phyloP scores from a whole-genome alignment of 2,113 vertebrate species.

The Turnix velox region DNA sequence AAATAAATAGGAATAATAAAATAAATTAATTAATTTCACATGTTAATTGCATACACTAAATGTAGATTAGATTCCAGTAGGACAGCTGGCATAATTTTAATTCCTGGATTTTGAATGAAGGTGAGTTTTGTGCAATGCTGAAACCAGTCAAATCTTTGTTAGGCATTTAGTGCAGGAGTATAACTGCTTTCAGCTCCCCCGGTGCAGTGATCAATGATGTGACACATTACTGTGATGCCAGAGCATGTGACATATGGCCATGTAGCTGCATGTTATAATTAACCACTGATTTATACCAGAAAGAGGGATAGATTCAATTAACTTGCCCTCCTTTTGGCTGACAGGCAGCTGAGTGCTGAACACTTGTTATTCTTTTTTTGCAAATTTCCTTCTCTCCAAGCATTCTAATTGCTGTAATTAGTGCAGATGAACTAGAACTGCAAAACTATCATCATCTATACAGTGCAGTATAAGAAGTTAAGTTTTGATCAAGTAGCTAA shows the following conservation, averaged over 20 bases:
- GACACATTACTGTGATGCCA: neutral
- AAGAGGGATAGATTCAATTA: constrained; percentile 42
- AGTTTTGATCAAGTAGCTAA: neutral
- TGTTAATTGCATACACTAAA: neutral
- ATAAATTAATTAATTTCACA: neutral
- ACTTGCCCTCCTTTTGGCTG: neutral
- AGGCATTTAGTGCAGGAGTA: neutral
- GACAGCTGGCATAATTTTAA: neutral
- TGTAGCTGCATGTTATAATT: constrained; percentile 19
- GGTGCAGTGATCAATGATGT: neutral
- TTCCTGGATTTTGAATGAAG: neutral
- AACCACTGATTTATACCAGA: constrained; percentile 13
- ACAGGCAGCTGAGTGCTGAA: neutral
- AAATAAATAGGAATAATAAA: neutral
- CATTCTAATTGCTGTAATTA: constrained; percentile 29
- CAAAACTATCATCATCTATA: constrained; percentile 5
- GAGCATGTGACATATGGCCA: constrained; percentile 20
- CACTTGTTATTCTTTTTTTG: neutral
- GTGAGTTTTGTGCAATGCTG: neutral
- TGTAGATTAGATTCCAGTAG: neutral
- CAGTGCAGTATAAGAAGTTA: neutral
- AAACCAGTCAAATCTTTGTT: neutral
- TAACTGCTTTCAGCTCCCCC: neutral
- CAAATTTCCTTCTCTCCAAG: constrained; percentile 21
- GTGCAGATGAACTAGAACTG: constrained; percentile 18